These are phyloP conservation scores for Sturnus vulgaris DNA, from an alignment of 2,113 vertebrate species.

Conservation along the genomic window DNA sequence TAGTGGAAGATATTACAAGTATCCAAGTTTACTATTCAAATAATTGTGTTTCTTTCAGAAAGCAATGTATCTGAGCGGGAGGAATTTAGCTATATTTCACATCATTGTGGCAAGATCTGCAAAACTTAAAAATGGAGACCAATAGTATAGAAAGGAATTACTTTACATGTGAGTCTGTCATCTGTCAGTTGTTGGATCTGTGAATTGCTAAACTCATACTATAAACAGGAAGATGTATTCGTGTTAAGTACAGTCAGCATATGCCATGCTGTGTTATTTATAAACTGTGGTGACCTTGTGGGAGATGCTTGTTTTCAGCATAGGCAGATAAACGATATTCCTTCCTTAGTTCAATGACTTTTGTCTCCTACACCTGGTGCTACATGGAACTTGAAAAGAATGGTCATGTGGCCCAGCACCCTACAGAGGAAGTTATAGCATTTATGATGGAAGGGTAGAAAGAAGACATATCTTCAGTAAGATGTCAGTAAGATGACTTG, in stretches of 20 bases:
- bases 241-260: not conserved
- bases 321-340: not conserved
- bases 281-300: not conserved
- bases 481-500: not conserved
- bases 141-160: not conserved
- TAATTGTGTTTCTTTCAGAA: not conserved
- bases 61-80: not conserved
- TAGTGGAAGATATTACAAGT: not conserved
- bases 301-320: not conserved
- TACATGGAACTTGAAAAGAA: not conserved
- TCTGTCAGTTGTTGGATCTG: not conserved
- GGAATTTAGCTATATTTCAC: not conserved
- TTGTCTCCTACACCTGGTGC: not conserved
- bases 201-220: not conserved
- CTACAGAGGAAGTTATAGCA: not conserved
- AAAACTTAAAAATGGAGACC: not conserved
- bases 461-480: not conserved
- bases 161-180: not conserved
- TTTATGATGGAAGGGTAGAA: not conserved
- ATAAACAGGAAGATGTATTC: not conserved
- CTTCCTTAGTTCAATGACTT: not conserved
- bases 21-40: not conserved
- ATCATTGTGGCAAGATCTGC: not conserved
- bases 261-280: not conserved
- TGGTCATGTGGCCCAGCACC: not conserved